Evolutionary conservation across 2,888 invertebrate species (phyloP).

Genomic region (Caenorhabditis sp.): DNA sequence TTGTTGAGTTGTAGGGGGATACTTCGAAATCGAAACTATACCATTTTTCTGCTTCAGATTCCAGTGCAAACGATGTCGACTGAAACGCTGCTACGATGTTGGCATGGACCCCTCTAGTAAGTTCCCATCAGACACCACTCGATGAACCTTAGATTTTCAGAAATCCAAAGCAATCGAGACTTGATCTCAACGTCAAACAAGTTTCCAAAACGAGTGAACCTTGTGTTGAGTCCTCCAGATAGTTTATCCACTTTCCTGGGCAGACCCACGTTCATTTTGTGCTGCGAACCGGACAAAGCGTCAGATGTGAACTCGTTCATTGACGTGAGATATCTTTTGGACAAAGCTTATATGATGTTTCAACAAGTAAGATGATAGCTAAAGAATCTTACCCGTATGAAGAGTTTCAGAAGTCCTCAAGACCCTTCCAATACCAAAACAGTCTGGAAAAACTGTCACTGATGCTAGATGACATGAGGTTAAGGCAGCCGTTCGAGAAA

Average conservation of each 20-base stretch:
- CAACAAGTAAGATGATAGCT: background rate
- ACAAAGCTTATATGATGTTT: constrained; percentile 5
- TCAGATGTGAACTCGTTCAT: background rate
- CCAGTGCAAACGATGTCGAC: constrained; percentile 33
- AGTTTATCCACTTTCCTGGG: constrained; percentile 9
- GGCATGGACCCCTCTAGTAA: constrained; percentile 38
- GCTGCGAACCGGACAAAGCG: constrained; percentile 31
- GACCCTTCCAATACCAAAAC: constrained; percentile 16
- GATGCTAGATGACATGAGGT: constrained; percentile 19
- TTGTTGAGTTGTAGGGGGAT: background rate
- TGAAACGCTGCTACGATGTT: constrained; percentile 15
- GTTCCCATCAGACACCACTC: background rate
- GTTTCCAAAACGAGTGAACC: background rate
- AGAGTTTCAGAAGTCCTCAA: constrained; percentile 5
- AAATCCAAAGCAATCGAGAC: constrained; percentile 28
- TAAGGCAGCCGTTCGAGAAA: constrained; percentile 17
- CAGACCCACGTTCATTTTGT: constrained; percentile 15
- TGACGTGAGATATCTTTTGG: constrained; percentile 5
- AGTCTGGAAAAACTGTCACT: constrained; percentile 36
- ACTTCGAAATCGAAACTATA: too few species aligned
- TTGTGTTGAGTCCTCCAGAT: background rate
- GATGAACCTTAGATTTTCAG: constrained; percentile 2
- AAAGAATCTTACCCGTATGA: too few species aligned
- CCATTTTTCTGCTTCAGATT: constrained; percentile 32
- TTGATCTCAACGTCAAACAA: constrained; percentile 4